These are phyloP conservation scores for Thunnus albacares DNA, from an alignment of 2,797 vertebrate species.

Conservation along the genomic window DNA sequence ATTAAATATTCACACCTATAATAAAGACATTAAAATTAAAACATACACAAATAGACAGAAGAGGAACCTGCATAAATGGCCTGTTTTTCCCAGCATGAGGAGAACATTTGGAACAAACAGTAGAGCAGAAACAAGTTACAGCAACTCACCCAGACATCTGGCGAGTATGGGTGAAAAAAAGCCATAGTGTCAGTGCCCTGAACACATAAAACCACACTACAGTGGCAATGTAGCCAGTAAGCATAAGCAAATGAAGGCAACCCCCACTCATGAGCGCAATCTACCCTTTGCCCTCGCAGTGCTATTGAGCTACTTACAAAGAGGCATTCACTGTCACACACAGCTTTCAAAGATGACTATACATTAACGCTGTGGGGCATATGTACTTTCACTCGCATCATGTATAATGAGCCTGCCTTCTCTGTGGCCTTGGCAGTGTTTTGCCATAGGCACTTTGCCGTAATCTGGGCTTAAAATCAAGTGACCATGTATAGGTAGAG, in stretches of 20 bases:
- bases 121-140: slow-evolving; percentile 2
- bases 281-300: slow-evolving; percentile 51
- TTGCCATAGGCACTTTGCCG: slow-evolving; percentile 23
- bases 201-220: slow-evolving; percentile 38
- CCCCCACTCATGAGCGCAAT: slow-evolving; percentile 43
- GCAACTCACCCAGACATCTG: slow-evolving; percentile 30
- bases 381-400: slow-evolving; percentile 39
- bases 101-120: not conserved
- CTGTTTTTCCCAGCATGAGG: not conserved
- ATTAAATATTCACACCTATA: not conserved
- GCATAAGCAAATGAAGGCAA: slow-evolving; percentile 62
- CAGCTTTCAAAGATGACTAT: slow-evolving; percentile 61
- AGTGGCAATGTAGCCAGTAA: slow-evolving; percentile 32
- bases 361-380: slow-evolving; percentile 51
- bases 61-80: not conserved
- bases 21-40: not conserved
- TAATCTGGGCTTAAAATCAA: slow-evolving; percentile 45
- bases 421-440: slow-evolving; percentile 24
- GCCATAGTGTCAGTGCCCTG: slow-evolving; percentile 7
- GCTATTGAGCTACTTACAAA: slow-evolving; percentile 63
- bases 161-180: not conserved
- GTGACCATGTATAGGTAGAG: slow-evolving; percentile 39
- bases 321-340: slow-evolving; percentile 60
- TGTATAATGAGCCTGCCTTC: slow-evolving; percentile 51
- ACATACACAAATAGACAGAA: not conserved